Evolutionary conservation across 2,888 invertebrate genomes (phyloP), one percentile per base, ranked within the genome.

Genomic region (Andrena flavipes): DNA sequence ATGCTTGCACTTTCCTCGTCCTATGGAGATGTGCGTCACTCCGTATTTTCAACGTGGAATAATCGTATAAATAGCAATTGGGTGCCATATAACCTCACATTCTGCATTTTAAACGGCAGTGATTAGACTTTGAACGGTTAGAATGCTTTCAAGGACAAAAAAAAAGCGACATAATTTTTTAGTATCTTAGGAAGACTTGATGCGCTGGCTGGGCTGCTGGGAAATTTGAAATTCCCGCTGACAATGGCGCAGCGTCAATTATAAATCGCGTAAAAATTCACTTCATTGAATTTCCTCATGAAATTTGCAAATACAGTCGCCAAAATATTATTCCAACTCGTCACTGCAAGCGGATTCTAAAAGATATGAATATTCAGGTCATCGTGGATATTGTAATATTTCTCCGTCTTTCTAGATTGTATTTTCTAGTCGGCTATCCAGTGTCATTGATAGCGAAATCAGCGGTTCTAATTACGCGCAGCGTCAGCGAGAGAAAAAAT

Each of bases 121-220:
- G 8, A 13, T 68, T 72, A 72, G 65, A 76, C 72, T 72, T 75
- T 35, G 68, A 33, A 63, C 54, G 54, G 26, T 63, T 68, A 54
- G 13, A 62, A 63, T 26, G 13, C 0, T 30, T 16, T 33, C 29
- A 23, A 7, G n/a, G 51, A 4, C 10, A 51, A 42, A 63, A 23
- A 63, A 42, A 16, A 33, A 29, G 2, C 8, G 51, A 8, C n/a
- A 20, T 8, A 2, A 20, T 51, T 51, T 51, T 51, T 20, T 51
- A 8, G 20, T 13, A 13, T 51, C 51, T n/a, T 7, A 1, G 2
- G 20, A 23, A 54, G 54, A 0, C 54, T 54, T 6, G 35, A 10
- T 3, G 35, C 35, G 10, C 10, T 10, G 0, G 2, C 10, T 35
- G 10, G 35, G 35, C 3, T 42, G 3, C 42, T 42, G 42, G 35